Evolutionary conservation across 2,888 invertebrate species (phyloP).

Genomic region (Eupelmus urozonus): DNA sequence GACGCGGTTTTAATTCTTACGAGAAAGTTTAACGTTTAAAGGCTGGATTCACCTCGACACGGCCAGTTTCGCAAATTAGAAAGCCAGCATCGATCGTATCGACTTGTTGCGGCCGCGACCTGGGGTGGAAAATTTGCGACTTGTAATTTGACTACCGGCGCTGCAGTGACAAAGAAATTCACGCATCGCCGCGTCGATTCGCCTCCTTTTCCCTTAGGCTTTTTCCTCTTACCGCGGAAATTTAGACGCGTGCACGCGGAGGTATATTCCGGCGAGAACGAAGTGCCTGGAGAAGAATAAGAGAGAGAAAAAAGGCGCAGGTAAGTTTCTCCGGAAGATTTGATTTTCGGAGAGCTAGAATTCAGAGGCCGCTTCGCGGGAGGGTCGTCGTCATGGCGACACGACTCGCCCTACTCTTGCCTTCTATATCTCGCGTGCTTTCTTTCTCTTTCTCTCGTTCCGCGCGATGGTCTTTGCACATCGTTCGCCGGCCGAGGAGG

Average conservation of each 20-base stretch:
- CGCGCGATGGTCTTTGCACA: constrained; percentile 5
- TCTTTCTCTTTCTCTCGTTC: constrained; percentile 5
- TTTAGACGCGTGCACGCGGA: not conserved
- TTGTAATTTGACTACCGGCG: constrained; percentile 11
- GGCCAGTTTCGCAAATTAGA: not conserved
- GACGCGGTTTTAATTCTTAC: no score
- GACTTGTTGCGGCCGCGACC: not conserved
- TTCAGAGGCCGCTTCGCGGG: constrained; percentile 50
- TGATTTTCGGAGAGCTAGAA: constrained; percentile 52
- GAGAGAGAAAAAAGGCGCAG: not conserved
- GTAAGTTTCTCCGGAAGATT: constrained; percentile 32
- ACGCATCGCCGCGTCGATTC: not conserved
- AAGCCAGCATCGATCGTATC: constrained; percentile 1
- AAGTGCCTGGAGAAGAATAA: not conserved
- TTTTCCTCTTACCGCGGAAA: not conserved
- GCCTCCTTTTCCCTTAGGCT: no score
- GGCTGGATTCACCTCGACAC: no score
- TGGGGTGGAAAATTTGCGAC: constrained; percentile 12
- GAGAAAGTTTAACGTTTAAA: no score
- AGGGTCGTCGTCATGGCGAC: constrained; percentile 69
- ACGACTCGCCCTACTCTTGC: constrained; percentile 58
- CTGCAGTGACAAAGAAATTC: constrained; percentile 9
- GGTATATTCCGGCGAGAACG: not conserved
- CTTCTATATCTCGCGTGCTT: not conserved
- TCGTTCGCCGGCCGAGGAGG: not conserved